Evolutionary conservation across 2,888 invertebrate genomes (phyloP), one percentile per base, ranked within the genome.

Genomic region (Microctonus aethiopoides): DNA sequence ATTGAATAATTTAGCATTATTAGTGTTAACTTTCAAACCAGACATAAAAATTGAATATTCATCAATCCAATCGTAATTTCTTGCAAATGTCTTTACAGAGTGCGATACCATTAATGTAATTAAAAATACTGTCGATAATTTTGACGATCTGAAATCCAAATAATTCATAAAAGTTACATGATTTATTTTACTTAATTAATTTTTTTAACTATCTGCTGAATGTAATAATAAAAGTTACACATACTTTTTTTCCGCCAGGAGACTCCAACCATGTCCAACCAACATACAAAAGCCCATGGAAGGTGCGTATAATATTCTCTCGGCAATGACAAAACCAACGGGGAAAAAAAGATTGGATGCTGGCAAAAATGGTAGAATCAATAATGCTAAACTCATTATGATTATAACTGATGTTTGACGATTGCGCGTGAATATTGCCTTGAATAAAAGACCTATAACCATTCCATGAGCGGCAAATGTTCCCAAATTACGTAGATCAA

Each of bases 291-390:
- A 97, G 64, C 98, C 98, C 97, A 98, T 97, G 13, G 97, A 97
- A 0, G 98, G 98, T 89, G 97, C 96, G 87, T 98, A 98, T 4
- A 98, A 90, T 57, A 98, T 94, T 76, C 98, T 89, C 88, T 98
- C 98, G 1, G 98, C 98, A 34, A 98, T 94, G 73, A 98, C 98
- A 87, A 98, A 98, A 1, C 98, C 98, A 64, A 98, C 98, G 0
- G 98, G 97, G 88, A 98, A 98, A 89, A 98, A 98, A 61, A 98
- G 89, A 89, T 98, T 98, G 64, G 97, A 97, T 0, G 98, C 98
- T 66, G 98, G 98, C 74, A 98, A 88, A 87, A 98, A 98, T 64
- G 98, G 98, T 68, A 98, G 88, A 68, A 95, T 92, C 84, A 97
- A 90, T 83, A 98, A 91, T 46, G 96, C 93, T 77, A 97, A 88